Evolutionary conservation across 1,140 invertebrate genomes (phyloP).

Genomic region (Hyposmocoma kahamanoa): DNA sequence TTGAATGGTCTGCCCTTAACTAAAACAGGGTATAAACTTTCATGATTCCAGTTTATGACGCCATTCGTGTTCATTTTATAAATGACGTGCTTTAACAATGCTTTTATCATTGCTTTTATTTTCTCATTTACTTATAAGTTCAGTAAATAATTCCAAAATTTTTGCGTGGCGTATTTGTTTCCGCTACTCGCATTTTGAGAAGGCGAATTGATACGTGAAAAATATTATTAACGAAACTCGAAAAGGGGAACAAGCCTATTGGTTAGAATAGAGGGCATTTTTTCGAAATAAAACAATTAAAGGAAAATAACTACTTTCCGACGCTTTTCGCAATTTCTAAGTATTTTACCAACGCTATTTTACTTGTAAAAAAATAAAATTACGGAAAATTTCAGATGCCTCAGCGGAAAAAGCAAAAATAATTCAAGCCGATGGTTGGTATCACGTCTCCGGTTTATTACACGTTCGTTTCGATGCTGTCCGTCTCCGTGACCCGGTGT

Average conservation of each 20-base stretch:
- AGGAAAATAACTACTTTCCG: too few relatives aligned
- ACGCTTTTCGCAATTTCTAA: too few relatives aligned
- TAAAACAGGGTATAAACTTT: conserved; percentile 68
- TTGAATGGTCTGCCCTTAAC: conserved; percentile 64
- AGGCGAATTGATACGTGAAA: too few relatives aligned
- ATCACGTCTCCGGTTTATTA: conserved; percentile 62
- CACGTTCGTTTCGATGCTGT: conserved; percentile 41
- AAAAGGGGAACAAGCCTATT: too few relatives aligned
- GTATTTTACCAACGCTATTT: too few relatives aligned
- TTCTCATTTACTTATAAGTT: not conserved
- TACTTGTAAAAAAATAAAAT: too few relatives aligned
- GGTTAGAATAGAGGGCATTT: too few relatives aligned
- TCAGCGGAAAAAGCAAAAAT: conserved; percentile 31
- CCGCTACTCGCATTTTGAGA: too few relatives aligned
- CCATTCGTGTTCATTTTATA: conserved; percentile 67
- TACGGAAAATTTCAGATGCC: conserved; percentile 9
- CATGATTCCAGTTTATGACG: conserved; percentile 61
- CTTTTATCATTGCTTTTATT: conserved; percentile 18
- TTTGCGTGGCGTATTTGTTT: too few relatives aligned
- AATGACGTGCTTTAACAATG: conserved; percentile 47
- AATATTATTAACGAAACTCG: too few relatives aligned
- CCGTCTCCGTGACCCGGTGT: conserved; percentile 36
- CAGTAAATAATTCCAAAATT: too few relatives aligned
- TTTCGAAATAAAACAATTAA: too few relatives aligned
- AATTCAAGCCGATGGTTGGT: conserved; percentile 5